Evolutionary conservation across 2,888 invertebrate species (phyloP), one percentile per base, ranked within the genome.

Genomic region (Eristalis arbustorum): DNA sequence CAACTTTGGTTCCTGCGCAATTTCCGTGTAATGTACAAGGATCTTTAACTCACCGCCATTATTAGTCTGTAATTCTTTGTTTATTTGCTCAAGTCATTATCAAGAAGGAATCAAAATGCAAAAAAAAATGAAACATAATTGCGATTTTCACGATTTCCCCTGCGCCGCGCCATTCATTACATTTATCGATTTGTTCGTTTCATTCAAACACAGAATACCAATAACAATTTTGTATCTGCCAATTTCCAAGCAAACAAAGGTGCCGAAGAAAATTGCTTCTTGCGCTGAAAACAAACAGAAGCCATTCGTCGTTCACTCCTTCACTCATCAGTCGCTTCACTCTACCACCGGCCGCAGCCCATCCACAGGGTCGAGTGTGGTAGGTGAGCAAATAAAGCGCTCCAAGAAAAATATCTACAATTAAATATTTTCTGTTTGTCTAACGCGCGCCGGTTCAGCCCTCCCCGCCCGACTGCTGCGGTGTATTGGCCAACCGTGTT

Each of bases 161-260:
- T 11, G 37, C 34, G 6, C 37, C 3, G 3, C 18, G 73, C 69
- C 61, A 6, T 69, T 67, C 40, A 64, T 73, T 61, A 61, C 68
- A 25, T 61, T 66, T 80, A 84, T 81, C 61, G 76, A 69, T 73
- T 77, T 69, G 49, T 10, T 23, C 42, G 40, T 1, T 31, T 25
- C 69, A 68, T 59, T 73, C 68, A 74, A 49, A 64, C 67, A 64
- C 67, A 71, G 23, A 66, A 71, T 56, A 66, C 22, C 72, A 64
- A 69, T 69, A 69, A 71, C 68, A 72, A 42, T 68, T 83, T 63
- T 56, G 31, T 76, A 72, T 84, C 79, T 75, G 72, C 64, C 77
- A 77, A 85, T 82, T 74, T 57, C 61, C 61, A 28, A 62, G n/a
- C 82, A 85, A 85, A 85, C 62, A 85, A 82, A 85, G 77, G 77